Conservation (phyloP, 2,797 vertebrate species). For the Xerus rutilus region DNA sequence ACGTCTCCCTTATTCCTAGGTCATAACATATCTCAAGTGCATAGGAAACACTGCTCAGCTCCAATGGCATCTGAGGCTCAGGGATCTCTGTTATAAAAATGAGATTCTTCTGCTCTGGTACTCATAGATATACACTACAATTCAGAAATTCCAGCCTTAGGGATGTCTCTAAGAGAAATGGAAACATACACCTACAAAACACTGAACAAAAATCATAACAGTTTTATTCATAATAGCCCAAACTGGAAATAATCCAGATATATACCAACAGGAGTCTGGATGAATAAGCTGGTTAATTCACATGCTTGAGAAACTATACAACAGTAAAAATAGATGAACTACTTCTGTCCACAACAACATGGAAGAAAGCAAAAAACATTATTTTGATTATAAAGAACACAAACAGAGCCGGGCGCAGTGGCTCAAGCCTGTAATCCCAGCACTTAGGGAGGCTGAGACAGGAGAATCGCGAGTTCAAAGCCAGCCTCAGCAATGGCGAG, state of each 20-base stretch:
- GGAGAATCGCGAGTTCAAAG: too few species aligned
- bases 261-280: neutral
- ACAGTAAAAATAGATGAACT: neutral
- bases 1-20: neutral
- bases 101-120: neutral
- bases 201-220: too few species aligned
- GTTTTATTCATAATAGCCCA: neutral
- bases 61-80: neutral
- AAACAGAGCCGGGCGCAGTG: too few species aligned
- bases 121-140: neutral
- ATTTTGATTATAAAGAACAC: neutral
- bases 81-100: neutral
- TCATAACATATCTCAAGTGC: neutral
- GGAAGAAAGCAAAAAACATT: neutral
- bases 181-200: too few species aligned
- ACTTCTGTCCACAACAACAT: neutral
- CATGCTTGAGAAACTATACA: neutral
- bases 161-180: neutral
- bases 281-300: neutral
- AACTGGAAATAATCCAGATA: neutral
- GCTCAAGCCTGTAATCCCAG: too few species aligned
- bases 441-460: too few species aligned
- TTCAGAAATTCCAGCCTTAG: neutral
- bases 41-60: neutral
- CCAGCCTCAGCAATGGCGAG: too few species aligned